These are phyloP conservation scores for Clunio marinus DNA, from an alignment of 2,888 invertebrate genomes.

Conservation along the genomic window DNA sequence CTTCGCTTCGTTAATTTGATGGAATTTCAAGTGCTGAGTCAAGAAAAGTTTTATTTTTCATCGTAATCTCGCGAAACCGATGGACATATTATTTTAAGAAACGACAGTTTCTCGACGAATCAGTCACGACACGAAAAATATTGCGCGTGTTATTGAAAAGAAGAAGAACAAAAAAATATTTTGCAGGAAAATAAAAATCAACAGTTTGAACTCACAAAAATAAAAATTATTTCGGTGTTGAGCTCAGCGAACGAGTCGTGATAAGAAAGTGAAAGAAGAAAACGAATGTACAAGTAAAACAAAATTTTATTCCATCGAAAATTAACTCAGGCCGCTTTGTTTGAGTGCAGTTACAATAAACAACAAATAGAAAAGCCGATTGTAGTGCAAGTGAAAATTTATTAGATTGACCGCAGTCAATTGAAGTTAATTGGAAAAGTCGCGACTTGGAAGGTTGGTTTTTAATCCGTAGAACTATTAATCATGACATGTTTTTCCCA, in stretches of 20 bases:
- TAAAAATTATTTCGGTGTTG: not conserved
- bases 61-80: not conserved
- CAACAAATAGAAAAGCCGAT: not conserved
- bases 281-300: not conserved
- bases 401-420: slow-evolving; percentile 19
- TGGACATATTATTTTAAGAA: slow-evolving; percentile 8
- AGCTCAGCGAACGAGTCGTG: no score
- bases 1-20: not conserved
- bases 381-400: slow-evolving; percentile 4
- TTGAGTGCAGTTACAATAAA: no score
- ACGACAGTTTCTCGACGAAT: not conserved
- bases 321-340: no score
- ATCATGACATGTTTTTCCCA: not conserved
- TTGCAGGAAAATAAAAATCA: not conserved
- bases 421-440: slow-evolving; percentile 20
- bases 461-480: no score
- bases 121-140: not conserved
- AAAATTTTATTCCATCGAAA: not conserved
- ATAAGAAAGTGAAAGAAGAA: not conserved
- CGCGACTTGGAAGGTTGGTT: not conserved
- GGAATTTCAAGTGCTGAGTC: not conserved
- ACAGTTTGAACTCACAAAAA: not conserved
- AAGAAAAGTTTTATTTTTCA: not conserved
- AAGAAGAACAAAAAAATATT: not conserved
- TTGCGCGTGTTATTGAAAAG: slow-evolving; percentile 15